These are phyloP conservation scores for Megalops cyprinoides DNA, from an alignment of 2,797 vertebrate genomes.

Conservation along the genomic window DNA sequence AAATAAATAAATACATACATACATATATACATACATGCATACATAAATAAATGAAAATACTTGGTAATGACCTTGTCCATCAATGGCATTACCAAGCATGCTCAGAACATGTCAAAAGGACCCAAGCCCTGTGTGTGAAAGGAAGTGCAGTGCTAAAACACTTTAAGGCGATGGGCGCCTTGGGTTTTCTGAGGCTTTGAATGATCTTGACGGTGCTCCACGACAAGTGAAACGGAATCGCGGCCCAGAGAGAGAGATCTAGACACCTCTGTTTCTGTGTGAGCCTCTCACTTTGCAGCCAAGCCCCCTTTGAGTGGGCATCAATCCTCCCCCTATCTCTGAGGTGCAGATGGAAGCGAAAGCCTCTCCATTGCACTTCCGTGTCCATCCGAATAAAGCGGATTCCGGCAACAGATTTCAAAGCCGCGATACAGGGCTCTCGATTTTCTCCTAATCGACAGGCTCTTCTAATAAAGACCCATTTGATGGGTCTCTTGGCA, in stretches of 20 bases:
- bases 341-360: constrained; percentile 62
- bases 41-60: too few relatives aligned
- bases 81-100: too few relatives aligned
- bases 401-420: constrained; percentile 61
- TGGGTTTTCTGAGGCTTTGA: too few relatives aligned
- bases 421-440: constrained; percentile 42
- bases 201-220: too few relatives aligned
- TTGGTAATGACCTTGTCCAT: too few relatives aligned
- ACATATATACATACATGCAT: too few relatives aligned
- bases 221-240: too few relatives aligned
- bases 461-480: constrained; percentile 15
- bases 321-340: constrained; percentile 66
- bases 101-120: too few relatives aligned
- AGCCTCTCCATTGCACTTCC: constrained; percentile 56
- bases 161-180: too few relatives aligned
- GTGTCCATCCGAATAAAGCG: constrained; percentile 68
- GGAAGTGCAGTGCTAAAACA: too few relatives aligned
- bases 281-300: constrained; percentile 57
- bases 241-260: background rate
- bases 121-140: too few relatives aligned
- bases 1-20: background rate
- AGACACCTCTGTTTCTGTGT: too few relatives aligned
- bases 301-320: constrained; percentile 64
- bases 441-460: constrained; percentile 16
- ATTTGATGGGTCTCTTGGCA: constrained; percentile 22